Conservation (phyloP, 2,888 invertebrate genomes). For the Dyspetes luteomarginatus region DNA sequence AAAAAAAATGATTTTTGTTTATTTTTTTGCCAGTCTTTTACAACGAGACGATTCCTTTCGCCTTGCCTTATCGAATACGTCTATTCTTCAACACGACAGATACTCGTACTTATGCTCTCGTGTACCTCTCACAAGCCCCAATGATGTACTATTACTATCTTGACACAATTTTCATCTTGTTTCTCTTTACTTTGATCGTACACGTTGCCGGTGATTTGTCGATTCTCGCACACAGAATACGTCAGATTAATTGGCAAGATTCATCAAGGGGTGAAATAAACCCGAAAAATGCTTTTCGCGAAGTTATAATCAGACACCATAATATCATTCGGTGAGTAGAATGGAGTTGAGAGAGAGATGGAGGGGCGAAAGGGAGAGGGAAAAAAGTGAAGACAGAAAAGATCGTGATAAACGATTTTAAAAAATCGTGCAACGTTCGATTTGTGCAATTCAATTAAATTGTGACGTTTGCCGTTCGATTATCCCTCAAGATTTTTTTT, state of each 20-base stretch:
- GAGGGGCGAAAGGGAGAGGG: not conserved
- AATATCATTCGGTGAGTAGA: constrained; percentile 48
- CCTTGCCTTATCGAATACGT: constrained; percentile 51
- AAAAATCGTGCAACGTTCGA: too few relatives aligned
- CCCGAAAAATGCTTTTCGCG: constrained; percentile 14
- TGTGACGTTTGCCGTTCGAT: too few relatives aligned
- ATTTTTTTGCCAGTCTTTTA: constrained; percentile 21
- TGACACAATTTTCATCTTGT: constrained; percentile 57
- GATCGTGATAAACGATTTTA: too few relatives aligned
- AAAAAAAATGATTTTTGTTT: not conserved
- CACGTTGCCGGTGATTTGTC: constrained; percentile 60
- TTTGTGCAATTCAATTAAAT: too few relatives aligned
- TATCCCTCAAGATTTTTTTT: too few relatives aligned
- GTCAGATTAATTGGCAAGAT: constrained; percentile 13
- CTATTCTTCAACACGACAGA: constrained; percentile 50
- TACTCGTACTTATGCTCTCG: constrained; percentile 47
- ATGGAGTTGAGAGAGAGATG: not conserved
- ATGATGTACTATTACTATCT: constrained; percentile 59
- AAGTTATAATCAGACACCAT: constrained; percentile 14
- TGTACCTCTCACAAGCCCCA: constrained; percentile 50
- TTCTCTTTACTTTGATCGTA: constrained; percentile 57
- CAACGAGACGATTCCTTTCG: constrained; percentile 46
- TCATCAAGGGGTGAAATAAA: not conserved
- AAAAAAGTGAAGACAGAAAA: not conserved
- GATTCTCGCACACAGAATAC: constrained; percentile 57